Percentiles rank a stretch among this genome's conserved stretches.
Conservation (phyloP, 2,113 vertebrate species). For the Trogon melanurus region DNA sequence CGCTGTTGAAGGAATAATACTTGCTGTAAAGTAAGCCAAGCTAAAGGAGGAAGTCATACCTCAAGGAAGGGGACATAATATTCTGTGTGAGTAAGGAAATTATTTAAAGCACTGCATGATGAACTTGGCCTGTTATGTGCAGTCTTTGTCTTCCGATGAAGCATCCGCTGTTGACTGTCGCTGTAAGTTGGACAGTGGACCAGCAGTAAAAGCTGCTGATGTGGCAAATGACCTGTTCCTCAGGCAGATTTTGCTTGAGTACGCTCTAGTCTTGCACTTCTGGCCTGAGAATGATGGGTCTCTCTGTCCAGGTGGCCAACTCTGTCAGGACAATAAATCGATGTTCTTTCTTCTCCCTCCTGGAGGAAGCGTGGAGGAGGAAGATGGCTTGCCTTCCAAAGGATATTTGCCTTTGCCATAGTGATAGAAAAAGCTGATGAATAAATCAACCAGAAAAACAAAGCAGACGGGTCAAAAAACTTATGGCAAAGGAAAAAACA, state of each 20-base stretch:
- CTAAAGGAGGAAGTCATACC: background rate
- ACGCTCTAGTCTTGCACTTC: background rate
- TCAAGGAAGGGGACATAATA: background rate
- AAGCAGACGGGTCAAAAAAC: slow-evolving; percentile 50
- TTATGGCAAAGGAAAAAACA: slow-evolving; percentile 49
- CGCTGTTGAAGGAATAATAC: background rate
- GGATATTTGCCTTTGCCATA: slow-evolving; percentile 72
- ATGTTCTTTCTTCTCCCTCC: slow-evolving; percentile 20
- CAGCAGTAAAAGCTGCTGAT: background rate
- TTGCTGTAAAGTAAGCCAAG: background rate
- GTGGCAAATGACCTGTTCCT: background rate
- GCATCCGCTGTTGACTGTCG: background rate
- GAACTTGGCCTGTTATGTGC: background rate
- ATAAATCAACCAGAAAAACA: slow-evolving; percentile 61
- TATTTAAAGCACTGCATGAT: background rate
- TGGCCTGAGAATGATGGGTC: background rate
- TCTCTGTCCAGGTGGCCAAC: background rate
- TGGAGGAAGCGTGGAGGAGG: slow-evolving; percentile 11
- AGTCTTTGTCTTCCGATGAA: background rate
- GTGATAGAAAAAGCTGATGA: slow-evolving; percentile 53
- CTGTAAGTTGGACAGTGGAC: background rate
- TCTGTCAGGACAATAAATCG: background rate
- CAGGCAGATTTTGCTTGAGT: background rate
- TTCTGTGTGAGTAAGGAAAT: background rate
- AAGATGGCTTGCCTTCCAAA: slow-evolving; percentile 50